Conservation (phyloP, 2,888 invertebrate genomes). For the Oscheius sp. region DNA sequence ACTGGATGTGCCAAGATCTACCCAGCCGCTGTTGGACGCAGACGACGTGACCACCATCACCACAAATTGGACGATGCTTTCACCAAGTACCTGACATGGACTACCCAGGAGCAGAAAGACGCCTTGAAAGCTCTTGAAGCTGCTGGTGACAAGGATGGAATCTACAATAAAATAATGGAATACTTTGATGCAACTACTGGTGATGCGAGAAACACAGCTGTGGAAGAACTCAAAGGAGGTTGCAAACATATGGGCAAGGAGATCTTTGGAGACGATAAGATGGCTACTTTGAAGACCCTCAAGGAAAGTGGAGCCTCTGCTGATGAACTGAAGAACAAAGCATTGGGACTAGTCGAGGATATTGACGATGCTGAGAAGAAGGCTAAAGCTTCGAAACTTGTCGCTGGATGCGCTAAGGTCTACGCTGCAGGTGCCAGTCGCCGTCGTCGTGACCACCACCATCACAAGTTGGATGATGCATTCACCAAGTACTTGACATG, state of each 20-base stretch:
- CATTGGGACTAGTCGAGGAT: conserved; percentile 42
- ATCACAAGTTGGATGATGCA: conserved; percentile 34
- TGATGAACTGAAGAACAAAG: conserved; percentile 39
- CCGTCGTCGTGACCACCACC: conserved; percentile 52
- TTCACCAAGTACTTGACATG: conserved; percentile 45
- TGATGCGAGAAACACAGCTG: conserved; percentile 56
- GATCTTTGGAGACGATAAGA: conserved; percentile 55
- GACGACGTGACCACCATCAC: conserved; percentile 48
- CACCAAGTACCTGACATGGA: conserved; percentile 46
- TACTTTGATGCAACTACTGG: conserved; percentile 54
- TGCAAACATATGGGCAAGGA: conserved; percentile 52
- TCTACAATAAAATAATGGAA: conserved; percentile 45
- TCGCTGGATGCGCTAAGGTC: conserved; percentile 48
- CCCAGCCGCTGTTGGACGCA: conserved; percentile 25
- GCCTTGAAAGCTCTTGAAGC: conserved; percentile 52
- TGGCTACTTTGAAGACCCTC: conserved; percentile 47
- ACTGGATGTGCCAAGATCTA: conserved; percentile 51
- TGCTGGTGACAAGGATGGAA: conserved; percentile 49
- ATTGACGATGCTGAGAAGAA: conserved; percentile 42
- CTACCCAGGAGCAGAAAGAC: conserved; percentile 54
- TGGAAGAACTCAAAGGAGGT: conserved; percentile 55
- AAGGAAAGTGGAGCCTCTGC: conserved; percentile 49
- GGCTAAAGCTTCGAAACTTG: conserved; percentile 45
- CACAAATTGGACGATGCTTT: conserved; percentile 34
- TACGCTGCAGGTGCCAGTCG: conserved; percentile 21